phyloP scores from a whole-genome alignment of 92 coral and sea anemone species.

The Porites rus region DNA sequence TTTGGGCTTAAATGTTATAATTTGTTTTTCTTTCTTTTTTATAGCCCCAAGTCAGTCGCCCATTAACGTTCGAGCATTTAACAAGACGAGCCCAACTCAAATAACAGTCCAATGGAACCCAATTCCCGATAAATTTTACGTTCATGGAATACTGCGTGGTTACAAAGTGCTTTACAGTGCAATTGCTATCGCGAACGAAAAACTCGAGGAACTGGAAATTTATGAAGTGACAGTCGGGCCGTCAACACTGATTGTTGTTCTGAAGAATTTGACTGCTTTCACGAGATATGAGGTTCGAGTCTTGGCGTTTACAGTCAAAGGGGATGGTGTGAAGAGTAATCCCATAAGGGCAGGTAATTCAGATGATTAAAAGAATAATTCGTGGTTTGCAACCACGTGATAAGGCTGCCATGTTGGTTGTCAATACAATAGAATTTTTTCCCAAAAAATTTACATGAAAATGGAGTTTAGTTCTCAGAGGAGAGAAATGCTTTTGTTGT shows the following conservation, averaged over 20 bases:
- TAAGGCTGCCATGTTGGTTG: too few relatives aligned
- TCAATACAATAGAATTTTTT: too few relatives aligned
- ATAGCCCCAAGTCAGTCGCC: conserved; percentile 93
- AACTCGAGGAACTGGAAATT: conserved; percentile 18
- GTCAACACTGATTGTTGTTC: conserved; percentile 26
- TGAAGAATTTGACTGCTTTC: conserved; percentile 71
- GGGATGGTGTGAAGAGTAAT: conserved; percentile 79
- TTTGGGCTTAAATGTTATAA: not conserved
- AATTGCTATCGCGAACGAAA: conserved; percentile 66
- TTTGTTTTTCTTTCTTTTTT: not conserved
- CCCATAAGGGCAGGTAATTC: conserved; percentile 71
- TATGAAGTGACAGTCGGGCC: conserved; percentile 43
- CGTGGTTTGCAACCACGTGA: not conserved
- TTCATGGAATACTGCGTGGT: conserved; percentile 94
- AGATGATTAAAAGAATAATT: not conserved
- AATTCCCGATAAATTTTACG: conserved; percentile 78
- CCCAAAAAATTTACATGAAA: too few relatives aligned
- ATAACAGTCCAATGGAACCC: conserved; percentile 88
- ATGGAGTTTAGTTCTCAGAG: too few relatives aligned
- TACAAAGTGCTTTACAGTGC: conserved; percentile 85
- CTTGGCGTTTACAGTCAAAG: conserved; percentile 83
- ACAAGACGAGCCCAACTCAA: conserved; percentile 82
- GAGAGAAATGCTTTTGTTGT: too few relatives aligned
- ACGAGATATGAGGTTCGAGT: conserved; percentile 81
- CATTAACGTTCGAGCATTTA: conserved; percentile 67